phyloP scores from a whole-genome alignment of 2,797 vertebrate genomes.

The Hafferia zeledoni region DNA sequence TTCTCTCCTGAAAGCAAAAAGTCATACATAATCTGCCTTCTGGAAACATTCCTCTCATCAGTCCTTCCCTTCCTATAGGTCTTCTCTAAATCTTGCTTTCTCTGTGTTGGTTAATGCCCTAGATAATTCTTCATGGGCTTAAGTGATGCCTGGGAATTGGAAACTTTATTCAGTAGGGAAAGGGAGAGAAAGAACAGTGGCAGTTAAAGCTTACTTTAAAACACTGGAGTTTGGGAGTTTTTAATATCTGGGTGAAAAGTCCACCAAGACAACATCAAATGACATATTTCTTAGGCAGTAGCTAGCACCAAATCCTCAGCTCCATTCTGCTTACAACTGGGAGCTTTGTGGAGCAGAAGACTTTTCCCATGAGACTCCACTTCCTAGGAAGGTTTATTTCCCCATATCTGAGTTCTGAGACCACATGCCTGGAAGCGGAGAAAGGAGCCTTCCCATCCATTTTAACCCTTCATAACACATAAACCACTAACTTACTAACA shows the following conservation, averaged over 20 bases:
- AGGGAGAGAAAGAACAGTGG: not conserved
- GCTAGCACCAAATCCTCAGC: not conserved
- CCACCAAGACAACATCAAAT: not conserved
- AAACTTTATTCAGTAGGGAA: not conserved
- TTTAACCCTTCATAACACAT: not conserved
- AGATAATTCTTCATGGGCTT: constrained; percentile 4
- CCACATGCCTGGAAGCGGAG: not conserved
- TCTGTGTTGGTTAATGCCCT: not conserved
- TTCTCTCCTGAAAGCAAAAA: not conserved
- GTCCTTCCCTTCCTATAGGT: not conserved
- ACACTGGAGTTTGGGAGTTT: not conserved
- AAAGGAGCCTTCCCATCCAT: not conserved
- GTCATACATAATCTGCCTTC: not conserved
- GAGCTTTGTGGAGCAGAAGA: not conserved
- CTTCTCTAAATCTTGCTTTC: not conserved
- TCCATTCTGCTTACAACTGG: not conserved
- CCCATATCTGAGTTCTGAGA: not conserved
- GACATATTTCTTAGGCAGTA: not conserved
- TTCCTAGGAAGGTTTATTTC: constrained; percentile 12
- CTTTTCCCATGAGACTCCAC: not conserved
- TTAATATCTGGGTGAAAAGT: not conserved
- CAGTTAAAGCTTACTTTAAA: not conserved
- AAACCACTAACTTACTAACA: not conserved
- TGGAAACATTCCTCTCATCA: not conserved
- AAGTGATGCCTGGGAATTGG: constrained; percentile 6